A percentile compares a stretch with the other conserved stretches of the same genome.
Evolutionary conservation across 2,888 invertebrate species (phyloP).

Genomic region (Bibio marci): DNA sequence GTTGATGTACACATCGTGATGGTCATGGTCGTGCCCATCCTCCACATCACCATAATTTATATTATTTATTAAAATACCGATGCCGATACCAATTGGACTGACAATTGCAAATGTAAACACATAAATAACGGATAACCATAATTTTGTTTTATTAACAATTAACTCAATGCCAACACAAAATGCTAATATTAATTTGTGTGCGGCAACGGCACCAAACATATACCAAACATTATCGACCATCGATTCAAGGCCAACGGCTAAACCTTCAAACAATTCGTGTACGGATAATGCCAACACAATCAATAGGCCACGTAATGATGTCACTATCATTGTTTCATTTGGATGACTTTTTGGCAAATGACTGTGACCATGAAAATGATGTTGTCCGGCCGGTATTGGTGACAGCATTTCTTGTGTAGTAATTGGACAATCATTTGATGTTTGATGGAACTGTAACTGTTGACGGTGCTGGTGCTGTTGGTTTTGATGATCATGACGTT

Average conservation of each 20-base stretch:
- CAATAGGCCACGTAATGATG: conserved; percentile 48
- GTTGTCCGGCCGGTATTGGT: neutral
- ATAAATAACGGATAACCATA: conserved; percentile 43
- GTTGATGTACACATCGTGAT: too few species aligned
- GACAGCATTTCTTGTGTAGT: too few species aligned
- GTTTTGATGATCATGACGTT: conserved; percentile 13
- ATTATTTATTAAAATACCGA: conserved; percentile 48
- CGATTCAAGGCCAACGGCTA: conserved; percentile 62
- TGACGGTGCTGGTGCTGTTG: neutral
- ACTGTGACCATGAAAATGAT: conserved; percentile 10
- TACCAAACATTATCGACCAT: conserved; percentile 47
- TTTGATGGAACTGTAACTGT: conserved; percentile 6
- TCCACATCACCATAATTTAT: conserved; percentile 14
- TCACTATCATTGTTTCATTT: conserved; percentile 14
- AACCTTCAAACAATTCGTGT: conserved; percentile 73
- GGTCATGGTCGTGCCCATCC: too few species aligned
- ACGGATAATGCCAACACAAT: conserved; percentile 70
- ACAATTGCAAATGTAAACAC: conserved; percentile 61
- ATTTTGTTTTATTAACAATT: conserved; percentile 49
- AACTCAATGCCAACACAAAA: conserved; percentile 78
- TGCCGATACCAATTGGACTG: conserved; percentile 63
- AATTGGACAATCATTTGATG: too few species aligned
- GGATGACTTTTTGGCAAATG: conserved; percentile 12
- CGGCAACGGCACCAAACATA: conserved; percentile 68
- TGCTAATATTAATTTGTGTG: conserved; percentile 73